Percentiles rank a stretch among this genome's conserved stretches.
These are phyloP conservation scores for Hetaerina americana DNA, from an alignment of 1,140 invertebrate species.

Conservation along the genomic window DNA sequence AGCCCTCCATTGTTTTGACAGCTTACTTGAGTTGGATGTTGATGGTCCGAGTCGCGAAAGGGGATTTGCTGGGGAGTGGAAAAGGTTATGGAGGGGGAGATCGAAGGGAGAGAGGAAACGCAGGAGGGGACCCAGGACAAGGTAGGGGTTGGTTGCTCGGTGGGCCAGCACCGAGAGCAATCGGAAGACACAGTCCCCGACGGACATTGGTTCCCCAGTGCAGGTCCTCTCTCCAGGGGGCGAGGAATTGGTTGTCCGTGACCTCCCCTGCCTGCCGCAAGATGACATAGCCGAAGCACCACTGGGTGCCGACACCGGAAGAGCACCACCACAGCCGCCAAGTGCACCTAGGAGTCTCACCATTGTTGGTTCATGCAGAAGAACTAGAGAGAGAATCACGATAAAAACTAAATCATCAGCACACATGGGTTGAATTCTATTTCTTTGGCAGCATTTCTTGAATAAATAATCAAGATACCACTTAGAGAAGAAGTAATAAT, in stretches of 20 bases:
- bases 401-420: conserved; percentile 7
- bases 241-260: conserved; percentile 18
- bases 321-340: conserved; percentile 52
- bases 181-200: conserved; percentile 73
- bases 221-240: conserved; percentile 28
- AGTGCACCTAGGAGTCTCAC: conserved; percentile 61
- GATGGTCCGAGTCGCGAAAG: too few species aligned
- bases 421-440: neutral
- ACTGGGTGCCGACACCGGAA: conserved; percentile 40
- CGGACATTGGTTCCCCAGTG: conserved; percentile 45
- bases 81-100: neutral
- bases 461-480: too few species aligned
- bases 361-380: conserved; percentile 67
- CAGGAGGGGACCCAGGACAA: conserved; percentile 60
- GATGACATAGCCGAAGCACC: neutral
- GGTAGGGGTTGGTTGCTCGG: conserved; percentile 52
- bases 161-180: conserved; percentile 57
- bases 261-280: neutral
- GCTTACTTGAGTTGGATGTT: too few species aligned
- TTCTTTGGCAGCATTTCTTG: neutral
- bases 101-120: conserved; percentile 52
- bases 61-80: too few species aligned
- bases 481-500: too few species aligned
- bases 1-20: too few species aligned
- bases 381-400: conserved; percentile 35